These are phyloP conservation scores for Hoplostethus atlanticus DNA, from an alignment of 2,797 vertebrate genomes.

Conservation along the genomic window DNA sequence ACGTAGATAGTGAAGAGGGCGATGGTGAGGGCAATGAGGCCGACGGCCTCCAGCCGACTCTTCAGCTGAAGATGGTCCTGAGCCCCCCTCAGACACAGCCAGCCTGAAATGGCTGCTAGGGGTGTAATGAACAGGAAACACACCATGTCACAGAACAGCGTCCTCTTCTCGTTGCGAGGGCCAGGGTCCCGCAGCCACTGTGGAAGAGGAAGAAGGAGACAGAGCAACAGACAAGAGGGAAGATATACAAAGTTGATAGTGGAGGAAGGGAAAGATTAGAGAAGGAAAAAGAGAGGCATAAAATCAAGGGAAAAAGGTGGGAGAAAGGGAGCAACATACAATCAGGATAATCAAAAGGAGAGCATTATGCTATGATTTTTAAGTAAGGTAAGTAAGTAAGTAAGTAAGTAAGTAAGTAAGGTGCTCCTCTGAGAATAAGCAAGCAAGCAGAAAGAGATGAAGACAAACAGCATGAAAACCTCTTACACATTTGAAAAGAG, in stretches of 20 bases:
- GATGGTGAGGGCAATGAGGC: slow-evolving; percentile 95
- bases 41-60: slow-evolving; percentile 93
- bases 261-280: not conserved
- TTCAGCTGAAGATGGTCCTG: slow-evolving; percentile 95
- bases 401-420: no score
- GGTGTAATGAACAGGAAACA: slow-evolving; percentile 98
- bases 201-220: not conserved
- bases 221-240: not conserved
- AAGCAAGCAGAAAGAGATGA: slow-evolving; percentile 30
- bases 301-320: not conserved
- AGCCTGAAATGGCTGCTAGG: slow-evolving; percentile 93
- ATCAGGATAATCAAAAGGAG: not conserved
- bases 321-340: not conserved
- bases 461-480: not conserved
- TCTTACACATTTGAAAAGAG: not conserved
- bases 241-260: not conserved
- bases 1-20: slow-evolving; percentile 98
- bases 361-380: not conserved
- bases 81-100: slow-evolving; percentile 94
- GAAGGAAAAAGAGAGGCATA: not conserved
- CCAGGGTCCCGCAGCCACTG: slow-evolving; percentile 96
- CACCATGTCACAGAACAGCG: slow-evolving; percentile 96
- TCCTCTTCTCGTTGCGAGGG: slow-evolving; percentile 94
- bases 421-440: not conserved
- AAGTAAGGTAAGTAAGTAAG: not conserved